A percentile compares a stretch with the other conserved stretches of the same genome.
phyloP scores from a whole-genome alignment of 2,888 invertebrate species.

The Hetaerina titia region DNA sequence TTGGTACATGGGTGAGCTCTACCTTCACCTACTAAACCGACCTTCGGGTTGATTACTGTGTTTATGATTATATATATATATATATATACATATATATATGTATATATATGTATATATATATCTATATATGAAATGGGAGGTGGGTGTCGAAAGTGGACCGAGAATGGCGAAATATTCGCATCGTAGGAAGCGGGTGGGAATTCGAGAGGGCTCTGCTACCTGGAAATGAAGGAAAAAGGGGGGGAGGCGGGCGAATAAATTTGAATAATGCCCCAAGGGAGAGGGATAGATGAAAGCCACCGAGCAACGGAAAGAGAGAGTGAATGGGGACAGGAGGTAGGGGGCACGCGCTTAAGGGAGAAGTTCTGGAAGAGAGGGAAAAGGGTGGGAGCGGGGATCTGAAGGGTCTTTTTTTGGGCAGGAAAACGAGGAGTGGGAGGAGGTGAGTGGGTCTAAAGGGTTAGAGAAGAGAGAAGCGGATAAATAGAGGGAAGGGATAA shows the following conservation, averaged over 20 bases:
- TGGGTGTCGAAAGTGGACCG: neutral
- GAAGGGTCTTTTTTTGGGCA: no score
- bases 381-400: neutral
- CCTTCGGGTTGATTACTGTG: no score
- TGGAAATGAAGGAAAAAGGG: neutral
- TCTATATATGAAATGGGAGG: neutral
- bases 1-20: no score
- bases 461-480: no score
- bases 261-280: neutral
- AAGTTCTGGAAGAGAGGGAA: neutral
- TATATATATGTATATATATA: no score
- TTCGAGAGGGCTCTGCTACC: neutral
- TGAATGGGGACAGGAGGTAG: neutral
- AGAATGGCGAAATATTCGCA: neutral
- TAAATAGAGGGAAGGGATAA: no score
- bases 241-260: neutral
- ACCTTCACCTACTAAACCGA: no score
- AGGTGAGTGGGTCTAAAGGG: no score
- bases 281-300: neutral
- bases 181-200: neutral
- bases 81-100: no score
- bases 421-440: no score
- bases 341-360: neutral
- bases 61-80: no score
- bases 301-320: neutral